Conservation (phyloP, 35 echinoderm and acorn worm genomes). For the Ophiothrix spiculata region DNA sequence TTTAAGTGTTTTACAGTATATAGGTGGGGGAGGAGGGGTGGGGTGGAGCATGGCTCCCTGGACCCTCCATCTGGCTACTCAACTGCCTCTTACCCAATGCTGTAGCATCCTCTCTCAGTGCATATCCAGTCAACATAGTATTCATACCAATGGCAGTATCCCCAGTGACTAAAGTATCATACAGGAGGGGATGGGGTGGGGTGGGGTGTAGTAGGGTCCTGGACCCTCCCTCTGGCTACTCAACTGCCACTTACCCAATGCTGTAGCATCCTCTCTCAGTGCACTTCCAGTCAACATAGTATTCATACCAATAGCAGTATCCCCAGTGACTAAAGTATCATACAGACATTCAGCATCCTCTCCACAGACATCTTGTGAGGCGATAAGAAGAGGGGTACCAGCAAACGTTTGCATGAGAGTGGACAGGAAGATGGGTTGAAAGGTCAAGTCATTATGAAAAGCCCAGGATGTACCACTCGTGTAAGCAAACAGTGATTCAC, state of each 20-base stretch:
- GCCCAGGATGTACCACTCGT: constrained; percentile 31
- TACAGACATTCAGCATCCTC: constrained; percentile 61
- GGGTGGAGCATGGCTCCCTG: no score
- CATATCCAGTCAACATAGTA: constrained; percentile 40
- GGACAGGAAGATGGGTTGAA: constrained; percentile 70
- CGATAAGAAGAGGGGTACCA: constrained; percentile 15
- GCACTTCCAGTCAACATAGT: constrained; percentile 39
- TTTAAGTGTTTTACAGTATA: no score
- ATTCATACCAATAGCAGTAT: constrained; percentile 26
- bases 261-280: not conserved
- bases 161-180: constrained; percentile 65
- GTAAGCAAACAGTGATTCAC: constrained; percentile 64
- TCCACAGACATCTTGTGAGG: constrained; percentile 27
- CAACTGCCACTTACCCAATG: not conserved
- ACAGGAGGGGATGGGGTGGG: no score
- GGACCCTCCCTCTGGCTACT: no score
- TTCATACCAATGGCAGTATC: constrained; percentile 28
- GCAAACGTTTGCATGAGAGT: constrained; percentile 20
- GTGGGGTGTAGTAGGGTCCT: no score
- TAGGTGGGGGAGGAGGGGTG: no score
- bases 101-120: not conserved
- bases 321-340: constrained; percentile 63
- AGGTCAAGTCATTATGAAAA: constrained; percentile 53
- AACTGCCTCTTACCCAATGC: not conserved
- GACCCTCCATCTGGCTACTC: no score